Base-by-base conservation (phyloP, 2,797 vertebrate species). In the Morus bassanus region DNA sequence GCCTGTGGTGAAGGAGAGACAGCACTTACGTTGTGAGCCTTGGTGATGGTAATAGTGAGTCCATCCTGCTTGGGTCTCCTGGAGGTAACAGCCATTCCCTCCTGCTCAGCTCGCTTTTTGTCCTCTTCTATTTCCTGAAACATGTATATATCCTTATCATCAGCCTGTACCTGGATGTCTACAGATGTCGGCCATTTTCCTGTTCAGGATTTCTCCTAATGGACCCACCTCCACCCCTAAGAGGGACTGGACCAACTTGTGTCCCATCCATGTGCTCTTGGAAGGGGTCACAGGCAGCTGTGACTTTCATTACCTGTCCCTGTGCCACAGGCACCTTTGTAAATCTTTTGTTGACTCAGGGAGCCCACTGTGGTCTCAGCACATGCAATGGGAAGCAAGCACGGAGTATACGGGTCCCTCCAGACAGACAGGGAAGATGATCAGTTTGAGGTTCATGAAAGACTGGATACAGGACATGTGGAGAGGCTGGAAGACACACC, bases 61-160 rank as follows among this genome's bases (percentile, higher is more conserved):
- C 99, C 98, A 15, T 99, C 99, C 6, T 98, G 98, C 96, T 98
- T 99, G 88, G 98, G 98, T 91, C 98, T 98, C 70, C 98, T 98
- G 60, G 98, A 97, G 88, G 98, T 98, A 93, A 98, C 97, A 24
- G 98, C 98, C 98, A 99, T 99, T 86, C 98, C 98, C 87, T 99
- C 99, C 93, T 99, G 98, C 96, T 99, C 99, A 1, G 99, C 99
- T 96, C 98, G 98, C 97, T 99, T 98, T 76, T 98, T 99, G 97
- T 99, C 99, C 96, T 99, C 99, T 97, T 99, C 99, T 85, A 99
- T 99, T 98, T 99, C 99, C 99, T 99, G 97, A 83, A 97, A 97
- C 39, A 95, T 19, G 76, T 22, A 78, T 3, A 88, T 5, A 46
- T 6, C 33, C 45, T 81, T 39, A 68, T 31, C 48, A 51, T 6